Evolutionary conservation across 2,113 vertebrate species (phyloP), one percentile per base, ranked within the genome.

Genomic region (Spea bombifrons): DNA sequence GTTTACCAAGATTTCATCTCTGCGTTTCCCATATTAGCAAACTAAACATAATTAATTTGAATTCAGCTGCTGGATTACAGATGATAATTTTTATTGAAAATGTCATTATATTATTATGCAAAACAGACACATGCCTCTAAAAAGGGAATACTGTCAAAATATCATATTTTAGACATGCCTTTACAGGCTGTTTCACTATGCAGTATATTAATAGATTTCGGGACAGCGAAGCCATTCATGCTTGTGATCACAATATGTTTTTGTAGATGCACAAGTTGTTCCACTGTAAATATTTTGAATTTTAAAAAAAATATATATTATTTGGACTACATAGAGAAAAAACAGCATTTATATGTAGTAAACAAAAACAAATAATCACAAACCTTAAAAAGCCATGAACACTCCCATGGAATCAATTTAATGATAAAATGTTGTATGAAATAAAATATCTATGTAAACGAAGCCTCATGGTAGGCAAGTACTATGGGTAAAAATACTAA

Each of bases 41-140:
- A 17, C 8, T 7, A 64, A 16, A 64, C 2, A 4, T 64, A 30
- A 13, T 64, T 3, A 8, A 64, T 30, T 17, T 17, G 61, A 64
- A 61, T n/a, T 10, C 15, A 61, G 50, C 50, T 52, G 50, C 50
- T 7, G 50, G 9, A 61, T 13, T 61, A 13, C 57, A 61, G 57
- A 9, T 61, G 57, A 61, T 61, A 61, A 61, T 64, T 4, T 64
- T 64, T 64, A 13, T 64, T 17, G 61, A 64, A 30, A 64, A 64
- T 8, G 5, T 16, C n/a, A 64, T 64, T 64, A 17, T 16, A 64
- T 64, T 5, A 5, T 15, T 61, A 61, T 13, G 30, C 30, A 30
- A 30, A 30, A 1, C 2, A 30, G 30, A 30, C 30, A 30, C 30
- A 30, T 30, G 30, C 30, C 30, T 1, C 30, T 30, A 30, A 30